Conservation (phyloP, 2,888 invertebrate species). For the Aproaerema taeniolella region DNA sequence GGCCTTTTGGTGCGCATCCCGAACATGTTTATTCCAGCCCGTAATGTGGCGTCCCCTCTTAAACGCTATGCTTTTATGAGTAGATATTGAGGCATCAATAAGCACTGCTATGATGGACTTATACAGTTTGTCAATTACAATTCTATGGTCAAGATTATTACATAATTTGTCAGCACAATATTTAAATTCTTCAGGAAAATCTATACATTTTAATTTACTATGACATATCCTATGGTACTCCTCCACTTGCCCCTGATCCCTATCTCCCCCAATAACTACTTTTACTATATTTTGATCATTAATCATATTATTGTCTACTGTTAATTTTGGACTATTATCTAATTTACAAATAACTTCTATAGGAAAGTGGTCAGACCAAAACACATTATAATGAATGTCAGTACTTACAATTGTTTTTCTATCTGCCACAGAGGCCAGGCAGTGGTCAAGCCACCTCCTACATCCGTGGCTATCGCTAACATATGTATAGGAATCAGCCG, state of each 20-base stretch:
- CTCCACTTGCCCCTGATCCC: slow-evolving; percentile 3
- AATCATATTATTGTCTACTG: slow-evolving; percentile 5
- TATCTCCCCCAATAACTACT: slow-evolving; percentile 9
- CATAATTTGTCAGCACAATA: slow-evolving; percentile 9
- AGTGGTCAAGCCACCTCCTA: slow-evolving; percentile 5
- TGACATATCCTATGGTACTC: slow-evolving; percentile 8
- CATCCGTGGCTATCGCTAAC: slow-evolving; percentile 2
- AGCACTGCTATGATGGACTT: not conserved
- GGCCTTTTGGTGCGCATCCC: slow-evolving; percentile 2
- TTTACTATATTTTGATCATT: slow-evolving; percentile 6
- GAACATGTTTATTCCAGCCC: slow-evolving; percentile 4
- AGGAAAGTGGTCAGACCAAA: not conserved
- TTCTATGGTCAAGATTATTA: slow-evolving; percentile 1
- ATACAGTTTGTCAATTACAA: not conserved
- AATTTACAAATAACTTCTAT: not conserved
- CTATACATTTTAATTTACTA: slow-evolving; percentile 5
- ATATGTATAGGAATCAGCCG: slow-evolving; percentile 3
- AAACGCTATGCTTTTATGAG: not conserved
- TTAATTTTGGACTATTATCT: slow-evolving; percentile 2
- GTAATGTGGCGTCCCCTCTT: not conserved
- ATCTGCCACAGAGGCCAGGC: not conserved
- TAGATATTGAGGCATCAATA: not conserved
- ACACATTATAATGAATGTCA: not conserved
- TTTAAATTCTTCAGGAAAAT: slow-evolving; percentile 9
- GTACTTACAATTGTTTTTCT: not conserved